These are phyloP conservation scores for Orientallactaga sibirica DNA, from an alignment of 2,797 vertebrate species.

Conservation along the genomic window DNA sequence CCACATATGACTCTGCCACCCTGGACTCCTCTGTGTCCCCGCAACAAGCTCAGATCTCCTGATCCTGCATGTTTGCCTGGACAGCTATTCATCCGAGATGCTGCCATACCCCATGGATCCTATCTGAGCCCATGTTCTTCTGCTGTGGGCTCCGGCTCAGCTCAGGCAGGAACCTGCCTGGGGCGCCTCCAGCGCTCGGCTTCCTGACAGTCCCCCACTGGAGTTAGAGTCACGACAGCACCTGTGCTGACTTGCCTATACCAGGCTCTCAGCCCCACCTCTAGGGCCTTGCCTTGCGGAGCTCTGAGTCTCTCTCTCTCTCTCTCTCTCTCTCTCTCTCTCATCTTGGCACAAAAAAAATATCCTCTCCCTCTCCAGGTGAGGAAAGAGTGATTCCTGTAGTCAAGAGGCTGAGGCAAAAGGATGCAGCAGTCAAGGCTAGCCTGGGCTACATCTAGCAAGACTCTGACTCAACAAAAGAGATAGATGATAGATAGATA, in stretches of 20 bases:
- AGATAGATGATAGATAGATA: too few relatives aligned
- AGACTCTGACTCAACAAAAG: neutral
- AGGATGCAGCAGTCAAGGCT: neutral
- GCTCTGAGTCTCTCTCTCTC: neutral
- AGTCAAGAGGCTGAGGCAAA: neutral
- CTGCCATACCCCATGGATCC: accelerated
- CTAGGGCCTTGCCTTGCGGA: neutral
- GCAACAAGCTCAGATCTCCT: too few relatives aligned
- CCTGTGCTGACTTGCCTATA: neutral
- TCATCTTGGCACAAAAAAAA: neutral
- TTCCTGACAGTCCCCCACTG: too few relatives aligned
- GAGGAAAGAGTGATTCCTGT: neutral
- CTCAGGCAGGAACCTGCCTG: neutral
- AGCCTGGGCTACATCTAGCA: neutral
- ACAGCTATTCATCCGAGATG: neutral
- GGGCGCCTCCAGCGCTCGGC: too few relatives aligned
- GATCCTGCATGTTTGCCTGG: accelerated
- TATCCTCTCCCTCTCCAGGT: neutral
- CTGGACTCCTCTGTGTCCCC: neutral
- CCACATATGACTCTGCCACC: too few relatives aligned
- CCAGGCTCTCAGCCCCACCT: neutral
- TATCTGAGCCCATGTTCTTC: too few relatives aligned
- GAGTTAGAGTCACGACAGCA: neutral
- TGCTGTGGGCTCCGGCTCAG: neutral
- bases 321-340: too few relatives aligned